phyloP scores from a whole-genome alignment of 2,888 invertebrate species.

The Incurvaria masculella region DNA sequence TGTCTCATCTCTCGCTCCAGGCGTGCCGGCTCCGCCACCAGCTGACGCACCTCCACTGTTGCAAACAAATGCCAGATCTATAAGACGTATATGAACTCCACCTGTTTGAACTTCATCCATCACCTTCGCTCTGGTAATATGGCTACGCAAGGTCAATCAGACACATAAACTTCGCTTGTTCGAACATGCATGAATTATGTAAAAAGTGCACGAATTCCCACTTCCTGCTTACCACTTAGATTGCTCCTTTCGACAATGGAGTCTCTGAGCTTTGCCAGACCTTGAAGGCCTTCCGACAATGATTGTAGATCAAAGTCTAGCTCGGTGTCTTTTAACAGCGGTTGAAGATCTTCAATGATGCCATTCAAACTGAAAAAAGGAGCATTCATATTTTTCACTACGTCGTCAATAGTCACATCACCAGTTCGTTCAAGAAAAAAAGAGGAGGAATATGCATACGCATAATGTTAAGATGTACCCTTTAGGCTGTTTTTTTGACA shows the following conservation, averaged over 20 bases:
- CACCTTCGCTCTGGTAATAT: background rate
- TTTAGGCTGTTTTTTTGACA: no score
- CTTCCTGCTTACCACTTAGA: constrained; percentile 39
- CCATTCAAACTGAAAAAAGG: constrained; percentile 37
- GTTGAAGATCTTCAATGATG: constrained; percentile 38
- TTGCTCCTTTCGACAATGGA: constrained; percentile 38
- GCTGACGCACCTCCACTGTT: constrained; percentile 30
- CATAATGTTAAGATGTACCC: no score
- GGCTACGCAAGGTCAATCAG: background rate
- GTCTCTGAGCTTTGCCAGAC: constrained; percentile 43
- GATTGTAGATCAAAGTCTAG: constrained; percentile 37
- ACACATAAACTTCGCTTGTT: background rate
- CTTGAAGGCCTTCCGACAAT: constrained; percentile 33
- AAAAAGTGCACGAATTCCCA: background rate
- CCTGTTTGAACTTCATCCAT: no score
- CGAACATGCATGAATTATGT: background rate
- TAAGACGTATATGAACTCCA: no score
- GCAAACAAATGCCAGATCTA: no score
- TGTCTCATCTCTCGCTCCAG: constrained; percentile 26
- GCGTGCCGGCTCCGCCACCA: constrained; percentile 28
- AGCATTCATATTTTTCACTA: no score
- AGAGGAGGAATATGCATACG: no score
- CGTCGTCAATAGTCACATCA: no score
- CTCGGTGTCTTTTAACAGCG: constrained; percentile 31
- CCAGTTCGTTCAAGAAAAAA: no score